These are phyloP conservation scores for Thomomys bottae DNA, from an alignment of 2,113 vertebrate species.

Conservation along the genomic window DNA sequence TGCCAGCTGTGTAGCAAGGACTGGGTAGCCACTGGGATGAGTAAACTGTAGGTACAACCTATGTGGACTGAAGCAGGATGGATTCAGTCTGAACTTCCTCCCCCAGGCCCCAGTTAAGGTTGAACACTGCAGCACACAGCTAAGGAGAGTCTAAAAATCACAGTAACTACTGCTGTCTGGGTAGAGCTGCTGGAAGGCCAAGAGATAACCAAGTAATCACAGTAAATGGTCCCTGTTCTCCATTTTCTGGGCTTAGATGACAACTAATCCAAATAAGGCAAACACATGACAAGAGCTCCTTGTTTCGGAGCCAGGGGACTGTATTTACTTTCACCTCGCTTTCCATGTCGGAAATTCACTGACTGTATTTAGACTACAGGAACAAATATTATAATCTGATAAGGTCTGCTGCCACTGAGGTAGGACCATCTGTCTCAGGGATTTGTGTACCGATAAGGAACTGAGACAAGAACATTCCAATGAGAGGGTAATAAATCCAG, in stretches of 20 bases:
- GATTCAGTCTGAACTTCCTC: neutral
- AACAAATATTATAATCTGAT: conserved; percentile 76
- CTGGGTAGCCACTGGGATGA: neutral
- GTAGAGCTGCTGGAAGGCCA: neutral
- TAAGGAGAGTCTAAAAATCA: neutral
- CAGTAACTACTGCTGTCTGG: neutral
- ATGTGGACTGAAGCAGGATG: neutral
- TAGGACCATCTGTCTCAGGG: conserved; percentile 68
- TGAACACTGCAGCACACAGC: too few relatives aligned
- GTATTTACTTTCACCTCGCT: conserved; percentile 57
- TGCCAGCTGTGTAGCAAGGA: neutral
- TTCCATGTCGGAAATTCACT: conserved; percentile 63
- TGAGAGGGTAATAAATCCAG: conserved; percentile 19
- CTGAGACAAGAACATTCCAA: conserved; percentile 58
- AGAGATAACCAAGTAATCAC: neutral
- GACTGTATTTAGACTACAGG: conserved; percentile 50
- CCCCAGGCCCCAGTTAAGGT: neutral
- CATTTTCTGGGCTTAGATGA: conserved; percentile 36
- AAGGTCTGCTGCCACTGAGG: conserved; percentile 70
- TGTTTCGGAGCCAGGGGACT: neutral
- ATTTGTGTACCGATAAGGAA: conserved; percentile 63
- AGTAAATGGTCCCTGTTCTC: neutral
- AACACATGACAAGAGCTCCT: neutral
- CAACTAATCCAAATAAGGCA: conserved; percentile 23
- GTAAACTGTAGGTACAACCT: neutral